Percentiles rank a stretch among this genome's conserved stretches.
These are phyloP conservation scores for Stenopsyche tienmushanensis DNA, from an alignment of 1,140 invertebrate species.

Conservation along the genomic window DNA sequence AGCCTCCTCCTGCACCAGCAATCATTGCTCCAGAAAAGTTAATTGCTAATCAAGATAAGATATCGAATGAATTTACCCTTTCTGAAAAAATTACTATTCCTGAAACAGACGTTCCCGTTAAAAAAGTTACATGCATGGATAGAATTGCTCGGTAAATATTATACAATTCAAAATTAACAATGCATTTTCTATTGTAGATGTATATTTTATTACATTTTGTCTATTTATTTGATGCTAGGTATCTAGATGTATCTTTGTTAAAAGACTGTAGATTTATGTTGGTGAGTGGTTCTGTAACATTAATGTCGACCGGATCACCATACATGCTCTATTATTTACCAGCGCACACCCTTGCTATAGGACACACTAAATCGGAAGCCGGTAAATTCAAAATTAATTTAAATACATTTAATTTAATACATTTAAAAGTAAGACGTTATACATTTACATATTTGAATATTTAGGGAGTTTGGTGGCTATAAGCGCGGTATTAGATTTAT, in stretches of 20 bases:
- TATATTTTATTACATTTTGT: background rate
- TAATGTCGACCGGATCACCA: conserved; percentile 75
- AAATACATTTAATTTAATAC: background rate
- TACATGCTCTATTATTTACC: conserved; percentile 75
- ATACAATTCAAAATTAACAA: background rate
- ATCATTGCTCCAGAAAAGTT: conserved; percentile 43
- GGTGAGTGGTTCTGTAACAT: conserved; percentile 68
- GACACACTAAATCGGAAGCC: conserved; percentile 67
- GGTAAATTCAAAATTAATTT: conserved; percentile 42
- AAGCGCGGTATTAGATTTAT: conserved; percentile 68
- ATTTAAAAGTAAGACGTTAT: background rate
- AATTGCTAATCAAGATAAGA: conserved; percentile 6
- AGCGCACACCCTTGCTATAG: conserved; percentile 65
- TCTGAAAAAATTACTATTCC: conserved; percentile 16
- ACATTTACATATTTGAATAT: conserved; percentile 29
- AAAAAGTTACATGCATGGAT: conserved; percentile 32
- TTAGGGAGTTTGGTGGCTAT: conserved; percentile 68
- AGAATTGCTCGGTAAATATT: conserved; percentile 25
- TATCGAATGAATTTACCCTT: background rate
- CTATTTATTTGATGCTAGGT: conserved; percentile 46
- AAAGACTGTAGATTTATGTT: conserved; percentile 69
- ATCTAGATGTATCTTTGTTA: conserved; percentile 66
- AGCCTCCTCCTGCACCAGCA: conserved; percentile 45
- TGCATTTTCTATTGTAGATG: background rate
- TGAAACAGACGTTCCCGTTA: conserved; percentile 32